Evolutionary conservation across 2,888 invertebrate species (phyloP), one percentile per base, ranked within the genome.

Genomic region (Exocentrus adspersus): DNA sequence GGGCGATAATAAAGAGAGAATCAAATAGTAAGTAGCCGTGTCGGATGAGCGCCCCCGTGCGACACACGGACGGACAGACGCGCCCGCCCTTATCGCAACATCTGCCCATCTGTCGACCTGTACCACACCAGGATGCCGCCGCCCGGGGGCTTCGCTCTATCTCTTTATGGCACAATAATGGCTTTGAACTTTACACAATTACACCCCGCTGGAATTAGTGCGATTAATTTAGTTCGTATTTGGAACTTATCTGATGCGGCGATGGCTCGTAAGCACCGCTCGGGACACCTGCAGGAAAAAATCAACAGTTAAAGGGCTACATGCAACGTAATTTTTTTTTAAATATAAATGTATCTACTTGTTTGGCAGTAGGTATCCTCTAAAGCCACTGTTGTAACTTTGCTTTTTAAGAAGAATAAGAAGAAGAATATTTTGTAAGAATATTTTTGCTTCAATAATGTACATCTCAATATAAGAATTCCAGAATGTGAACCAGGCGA

Each of bases 21-120:
- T 76, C 75, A 72, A 75, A 76, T 75, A 74, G 71, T 74, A 75
- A 76, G 74, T 73, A 71, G 76, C 74, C 73, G 75, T 75, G 73
- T 76, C 76, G 74, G 75, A 73, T 74, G 73, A 73, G 70, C 70
- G 71, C 69, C 66, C n/a, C 69, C 19, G 41, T 54, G 57, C 37
- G 37, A 37, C 37, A 37, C 37, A 58, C 51, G 52, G 58, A 43
- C 48, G 58, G 62, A 67, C 65, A 54, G 59, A 65, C 61, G 60
- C 57, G 52, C 60, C 64, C 60, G 72, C 72, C 70, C 72, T 74
- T 74, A 75, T 74, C 72, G 73, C 65, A 69, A 68, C 72, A 73
- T 76, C 74, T 75, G 71, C 71, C 70, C 75, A 75, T 75, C 75
- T 76, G 75, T 75, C 73, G 73, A 70, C 68, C 70, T 67, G 67